Conservation (phyloP, 2,113 vertebrate genomes). For the Tricholaema leucomelas region DNA sequence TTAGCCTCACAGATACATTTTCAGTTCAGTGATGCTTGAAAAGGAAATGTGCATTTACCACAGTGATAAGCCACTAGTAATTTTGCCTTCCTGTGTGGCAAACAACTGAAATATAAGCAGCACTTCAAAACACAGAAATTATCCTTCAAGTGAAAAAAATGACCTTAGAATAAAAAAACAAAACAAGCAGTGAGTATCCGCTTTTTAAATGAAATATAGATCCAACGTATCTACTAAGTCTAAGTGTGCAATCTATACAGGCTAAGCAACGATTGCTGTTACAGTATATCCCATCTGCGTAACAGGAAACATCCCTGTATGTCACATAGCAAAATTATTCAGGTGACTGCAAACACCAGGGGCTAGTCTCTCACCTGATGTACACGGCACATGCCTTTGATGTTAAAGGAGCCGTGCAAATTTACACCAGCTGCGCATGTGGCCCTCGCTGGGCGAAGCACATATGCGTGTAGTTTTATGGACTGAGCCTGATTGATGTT, state of each 20-base stretch:
- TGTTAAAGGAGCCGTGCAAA: conserved; percentile 64
- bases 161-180: background rate
- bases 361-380: conserved; percentile 64
- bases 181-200: background rate
- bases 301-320: conserved; percentile 59
- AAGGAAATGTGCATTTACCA: background rate
- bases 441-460: conserved; percentile 53
- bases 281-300: background rate
- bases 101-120: background rate
- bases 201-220: background rate
- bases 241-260: background rate
- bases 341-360: conserved; percentile 70
- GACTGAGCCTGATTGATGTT: conserved; percentile 66
- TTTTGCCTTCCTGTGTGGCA: background rate
- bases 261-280: conserved; percentile 3
- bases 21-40: background rate
- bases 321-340: conserved; percentile 61
- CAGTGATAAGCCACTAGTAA: background rate
- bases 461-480: conserved; percentile 62
- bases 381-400: conserved; percentile 57
- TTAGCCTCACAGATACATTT: background rate
- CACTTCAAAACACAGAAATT: background rate
- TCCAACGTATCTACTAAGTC: background rate
- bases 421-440: conserved; percentile 53
- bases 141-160: background rate